Conservation (phyloP, 2,113 vertebrate genomes). For the Solea senegalensis region DNA sequence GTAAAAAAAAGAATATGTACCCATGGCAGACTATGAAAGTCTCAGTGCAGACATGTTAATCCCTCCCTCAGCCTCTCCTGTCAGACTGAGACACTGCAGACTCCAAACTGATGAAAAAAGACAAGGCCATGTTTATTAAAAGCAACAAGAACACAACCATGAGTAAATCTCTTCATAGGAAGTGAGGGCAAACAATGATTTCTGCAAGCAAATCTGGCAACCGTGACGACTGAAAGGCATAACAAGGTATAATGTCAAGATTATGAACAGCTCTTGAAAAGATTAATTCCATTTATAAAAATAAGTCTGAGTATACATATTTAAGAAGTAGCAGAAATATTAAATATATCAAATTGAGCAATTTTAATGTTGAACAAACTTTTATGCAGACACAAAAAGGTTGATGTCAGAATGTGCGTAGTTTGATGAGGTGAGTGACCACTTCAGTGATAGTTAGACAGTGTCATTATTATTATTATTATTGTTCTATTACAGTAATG, state of each 20-base stretch:
- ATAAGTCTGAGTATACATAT: neutral
- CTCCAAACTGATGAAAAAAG: neutral
- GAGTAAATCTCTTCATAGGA: neutral
- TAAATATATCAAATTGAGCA: too few relatives aligned
- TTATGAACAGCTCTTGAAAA: too few relatives aligned
- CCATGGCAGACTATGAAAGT: neutral
- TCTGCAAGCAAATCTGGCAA: neutral
- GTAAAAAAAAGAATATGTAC: neutral
- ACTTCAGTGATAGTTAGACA: too few relatives aligned
- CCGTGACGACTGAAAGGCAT: neutral
- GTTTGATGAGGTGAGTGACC: too few relatives aligned
- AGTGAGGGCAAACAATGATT: neutral
- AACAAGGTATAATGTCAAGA: neutral
- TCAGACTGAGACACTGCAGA: neutral
- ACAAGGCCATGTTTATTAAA: neutral
- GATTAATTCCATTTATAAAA: neutral
- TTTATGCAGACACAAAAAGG: too few relatives aligned
- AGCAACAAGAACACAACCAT: neutral
- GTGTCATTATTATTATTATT: too few relatives aligned
- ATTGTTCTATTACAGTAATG: neutral
- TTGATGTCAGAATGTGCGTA: too few relatives aligned
- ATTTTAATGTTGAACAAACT: too few relatives aligned
- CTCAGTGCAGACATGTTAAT: neutral
- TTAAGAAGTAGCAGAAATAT: too few relatives aligned
- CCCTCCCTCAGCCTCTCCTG: neutral